Evolutionary conservation across 2,888 invertebrate genomes (phyloP), one percentile per base, ranked within the genome.

Genomic region (Ecliptopera silaceata): DNA sequence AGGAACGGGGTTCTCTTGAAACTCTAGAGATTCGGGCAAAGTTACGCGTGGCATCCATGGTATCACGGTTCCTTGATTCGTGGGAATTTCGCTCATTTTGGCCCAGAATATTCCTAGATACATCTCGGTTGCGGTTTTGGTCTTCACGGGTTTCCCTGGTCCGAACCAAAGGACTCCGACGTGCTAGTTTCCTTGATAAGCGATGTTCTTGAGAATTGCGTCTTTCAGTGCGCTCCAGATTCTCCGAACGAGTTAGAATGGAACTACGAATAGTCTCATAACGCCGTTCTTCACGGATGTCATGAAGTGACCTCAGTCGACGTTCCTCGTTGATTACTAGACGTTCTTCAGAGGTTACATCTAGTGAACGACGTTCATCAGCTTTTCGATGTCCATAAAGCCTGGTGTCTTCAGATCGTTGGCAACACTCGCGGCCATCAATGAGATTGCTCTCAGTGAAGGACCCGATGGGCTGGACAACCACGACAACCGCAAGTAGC

Each of bases 351-450:
- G 66, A 71, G 47, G 60, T 53, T 49, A 29, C 48, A 53, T 53
- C 49, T 45, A 58, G 18, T 15, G 34, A 49, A 36, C 53, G 53
- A 22, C 44, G 48, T 41, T 48, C 43, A 29, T 47, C 39, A 5
- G 26, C 46, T 53, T 61, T 61, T 17, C 34, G 58, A 20, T 43
- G 45, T 43, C 56, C 64, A 63, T 66, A 66, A 57, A 72, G 58
- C 44, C 72, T 72, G 29, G 73, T 68, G 57, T 81, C 75, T 59
- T 69, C 60, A 53, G 71, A 65, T 61, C 71, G 72, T 59, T 79
- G 75, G 70, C 80, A 83, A 68, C 84, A 80, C 77, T 78, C 73
- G 75, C 82, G 79, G 75, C 89, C 90, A 89, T 91, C 80, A 83
- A 88, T 75, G 71, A 82, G 71, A 64, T 74, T 80, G 65, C 72